A percentile compares a stretch with the other conserved stretches of the same genome.
phyloP scores from a whole-genome alignment of 2,888 invertebrate species.

The Horisme vitalbata region DNA sequence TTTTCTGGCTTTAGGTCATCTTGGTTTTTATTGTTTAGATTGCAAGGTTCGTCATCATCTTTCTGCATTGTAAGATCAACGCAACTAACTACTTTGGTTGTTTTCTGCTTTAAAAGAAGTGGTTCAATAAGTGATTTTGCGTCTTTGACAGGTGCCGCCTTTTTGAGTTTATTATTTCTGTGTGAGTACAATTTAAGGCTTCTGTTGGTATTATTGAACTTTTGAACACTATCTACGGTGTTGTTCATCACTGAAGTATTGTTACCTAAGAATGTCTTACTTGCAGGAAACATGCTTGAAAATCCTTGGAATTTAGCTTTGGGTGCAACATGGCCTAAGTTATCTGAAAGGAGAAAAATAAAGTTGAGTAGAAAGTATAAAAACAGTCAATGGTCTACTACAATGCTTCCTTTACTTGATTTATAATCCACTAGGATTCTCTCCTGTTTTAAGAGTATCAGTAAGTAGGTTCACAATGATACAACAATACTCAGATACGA shows the following conservation, averaged over 20 bases:
- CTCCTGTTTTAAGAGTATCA: too few species aligned
- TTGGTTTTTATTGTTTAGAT: neutral
- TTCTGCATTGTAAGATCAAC: neutral
- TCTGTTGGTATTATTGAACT: constrained; percentile 32
- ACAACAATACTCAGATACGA: too few species aligned
- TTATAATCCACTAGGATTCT: too few species aligned
- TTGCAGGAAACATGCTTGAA: constrained; percentile 14
- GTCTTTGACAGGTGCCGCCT: constrained; percentile 15
- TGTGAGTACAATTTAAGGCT: constrained; percentile 39
- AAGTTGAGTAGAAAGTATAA: too few species aligned
- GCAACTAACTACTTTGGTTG: constrained; percentile 4
- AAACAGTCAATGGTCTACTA: too few species aligned
- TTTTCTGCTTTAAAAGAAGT: constrained; percentile 12
- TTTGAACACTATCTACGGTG: constrained; percentile 30
- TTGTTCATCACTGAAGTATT: constrained; percentile 26
- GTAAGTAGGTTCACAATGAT: too few species aligned
- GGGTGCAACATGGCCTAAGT: neutral
- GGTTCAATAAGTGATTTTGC: constrained; percentile 28
- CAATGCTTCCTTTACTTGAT: too few species aligned
- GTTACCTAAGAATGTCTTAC: constrained; percentile 16
- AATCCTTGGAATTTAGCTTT: constrained; percentile 10
- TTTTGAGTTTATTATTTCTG: constrained; percentile 30
- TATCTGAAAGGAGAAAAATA: constrained; percentile 11
- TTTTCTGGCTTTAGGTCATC: constrained; percentile 3
- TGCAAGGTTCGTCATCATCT: neutral